A percentile compares a stretch with the other conserved stretches of the same genome.
Evolutionary conservation across 2,888 invertebrate species (phyloP).

Genomic region (Xanthorhoe designata): DNA sequence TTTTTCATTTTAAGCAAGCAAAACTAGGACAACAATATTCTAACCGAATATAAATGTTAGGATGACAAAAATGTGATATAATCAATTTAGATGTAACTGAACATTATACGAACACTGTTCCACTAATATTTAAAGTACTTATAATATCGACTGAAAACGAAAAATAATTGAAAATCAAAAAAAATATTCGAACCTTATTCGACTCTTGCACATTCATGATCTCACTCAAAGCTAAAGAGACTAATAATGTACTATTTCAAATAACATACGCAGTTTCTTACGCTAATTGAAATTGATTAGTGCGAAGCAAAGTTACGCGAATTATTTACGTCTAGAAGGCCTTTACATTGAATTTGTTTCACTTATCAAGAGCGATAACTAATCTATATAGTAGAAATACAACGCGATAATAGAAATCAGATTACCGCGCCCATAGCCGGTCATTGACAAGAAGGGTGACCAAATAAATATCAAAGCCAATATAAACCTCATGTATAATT

Average conservation of each 20-base stretch:
- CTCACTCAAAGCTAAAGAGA: conserved; percentile 12
- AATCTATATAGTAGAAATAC: conserved; percentile 23
- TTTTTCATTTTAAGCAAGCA: background rate
- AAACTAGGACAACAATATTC: background rate
- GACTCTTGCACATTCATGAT: conserved; percentile 9
- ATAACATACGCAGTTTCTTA: conserved; percentile 9
- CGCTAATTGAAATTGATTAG: conserved; percentile 19
- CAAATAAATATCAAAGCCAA: background rate
- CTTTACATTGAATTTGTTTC: conserved; percentile 23
- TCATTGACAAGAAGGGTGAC: background rate
- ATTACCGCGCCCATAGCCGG: background rate
- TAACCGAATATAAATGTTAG: too few relatives aligned
- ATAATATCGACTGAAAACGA: too few relatives aligned
- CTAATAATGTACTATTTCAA: conserved; percentile 6
- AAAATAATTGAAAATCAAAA: background rate
- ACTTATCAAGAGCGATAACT: conserved; percentile 19
- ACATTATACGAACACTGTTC: background rate
- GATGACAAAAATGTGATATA: too few relatives aligned
- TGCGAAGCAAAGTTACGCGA: conserved; percentile 7
- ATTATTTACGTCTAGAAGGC: conserved; percentile 13
- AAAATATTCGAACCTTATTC: background rate
- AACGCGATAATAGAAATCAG: conserved; percentile 11
- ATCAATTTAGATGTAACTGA: background rate
- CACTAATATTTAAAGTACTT: too few relatives aligned
- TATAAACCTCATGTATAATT: background rate